Evolutionary conservation across 2,113 vertebrate species (phyloP).

Genomic region (Aspiorhynchus laticeps): DNA sequence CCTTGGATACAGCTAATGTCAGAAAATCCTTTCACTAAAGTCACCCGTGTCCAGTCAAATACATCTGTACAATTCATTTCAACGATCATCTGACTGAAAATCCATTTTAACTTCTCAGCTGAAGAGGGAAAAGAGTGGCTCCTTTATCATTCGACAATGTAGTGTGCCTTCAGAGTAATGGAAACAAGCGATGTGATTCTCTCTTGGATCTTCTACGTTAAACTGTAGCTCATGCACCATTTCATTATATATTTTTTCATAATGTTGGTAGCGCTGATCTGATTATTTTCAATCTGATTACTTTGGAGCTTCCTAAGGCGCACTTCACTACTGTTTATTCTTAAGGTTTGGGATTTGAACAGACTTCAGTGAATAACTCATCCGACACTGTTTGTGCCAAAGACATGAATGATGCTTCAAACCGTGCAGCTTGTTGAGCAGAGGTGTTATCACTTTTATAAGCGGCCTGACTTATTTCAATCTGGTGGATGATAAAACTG

Average conservation of each 20-base stretch:
- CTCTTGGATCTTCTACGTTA: not conserved
- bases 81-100: not conserved
- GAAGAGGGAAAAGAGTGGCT: not conserved
- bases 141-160: not conserved
- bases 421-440: not conserved
- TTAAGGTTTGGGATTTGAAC: not conserved
- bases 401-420: not conserved
- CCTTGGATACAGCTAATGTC: slow-evolving; percentile 53
- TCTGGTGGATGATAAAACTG: not conserved
- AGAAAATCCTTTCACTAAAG: slow-evolving; percentile 66
- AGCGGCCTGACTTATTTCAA: not conserved
- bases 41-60: slow-evolving; percentile 45
- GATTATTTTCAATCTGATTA: slow-evolving; percentile 13
- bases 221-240: not conserved
- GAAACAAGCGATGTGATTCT: not conserved
- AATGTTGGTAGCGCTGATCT: not conserved
- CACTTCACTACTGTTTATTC: not conserved
- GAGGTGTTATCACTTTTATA: not conserved
- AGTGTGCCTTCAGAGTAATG: not conserved
- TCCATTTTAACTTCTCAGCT: not conserved
- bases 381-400: not conserved
- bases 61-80: not conserved
- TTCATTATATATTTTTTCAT: slow-evolving; percentile 4
- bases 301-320: not conserved
- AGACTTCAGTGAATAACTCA: slow-evolving; percentile 2